phyloP scores from a whole-genome alignment of 2,797 vertebrate genomes.

The Gymnothorax reevesii region DNA sequence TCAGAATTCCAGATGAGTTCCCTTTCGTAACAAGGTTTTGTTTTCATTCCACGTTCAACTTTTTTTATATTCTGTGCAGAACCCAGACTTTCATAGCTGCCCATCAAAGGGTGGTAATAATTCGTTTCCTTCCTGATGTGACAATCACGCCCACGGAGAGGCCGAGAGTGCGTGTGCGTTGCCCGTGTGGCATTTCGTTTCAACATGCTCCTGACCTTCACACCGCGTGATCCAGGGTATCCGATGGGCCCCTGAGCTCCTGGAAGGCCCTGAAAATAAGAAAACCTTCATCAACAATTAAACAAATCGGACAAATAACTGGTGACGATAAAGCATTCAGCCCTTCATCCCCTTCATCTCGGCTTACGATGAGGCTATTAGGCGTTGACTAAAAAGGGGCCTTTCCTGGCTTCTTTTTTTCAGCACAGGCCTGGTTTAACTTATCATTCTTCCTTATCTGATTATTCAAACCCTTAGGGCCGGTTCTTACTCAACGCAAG shows the following conservation, averaged over 20 bases:
- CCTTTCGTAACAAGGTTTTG: neutral
- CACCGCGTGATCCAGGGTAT: slow-evolving; percentile 88
- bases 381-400: neutral
- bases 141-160: neutral
- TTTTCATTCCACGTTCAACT: neutral
- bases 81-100: slow-evolving; percentile 31
- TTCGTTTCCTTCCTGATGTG: neutral
- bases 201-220: slow-evolving; percentile 78
- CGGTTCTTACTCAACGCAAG: too few relatives aligned
- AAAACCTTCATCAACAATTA: neutral
- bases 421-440: neutral
- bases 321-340: neutral
- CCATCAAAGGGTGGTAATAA: slow-evolving; percentile 50
- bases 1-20: neutral
- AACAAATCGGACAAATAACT: neutral
- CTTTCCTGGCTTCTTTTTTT: neutral
- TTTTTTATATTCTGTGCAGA: neutral
- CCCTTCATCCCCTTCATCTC: neutral
- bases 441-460: neutral
- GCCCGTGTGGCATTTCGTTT: neutral
- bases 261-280: slow-evolving; percentile 69
- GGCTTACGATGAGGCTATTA: neutral
- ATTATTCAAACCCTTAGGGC: too few relatives aligned
- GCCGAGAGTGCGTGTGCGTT: neutral
- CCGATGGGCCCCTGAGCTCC: slow-evolving; percentile 82